These are phyloP conservation scores for Zonitis immaculata DNA, from an alignment of 2,888 invertebrate species.

Conservation along the genomic window DNA sequence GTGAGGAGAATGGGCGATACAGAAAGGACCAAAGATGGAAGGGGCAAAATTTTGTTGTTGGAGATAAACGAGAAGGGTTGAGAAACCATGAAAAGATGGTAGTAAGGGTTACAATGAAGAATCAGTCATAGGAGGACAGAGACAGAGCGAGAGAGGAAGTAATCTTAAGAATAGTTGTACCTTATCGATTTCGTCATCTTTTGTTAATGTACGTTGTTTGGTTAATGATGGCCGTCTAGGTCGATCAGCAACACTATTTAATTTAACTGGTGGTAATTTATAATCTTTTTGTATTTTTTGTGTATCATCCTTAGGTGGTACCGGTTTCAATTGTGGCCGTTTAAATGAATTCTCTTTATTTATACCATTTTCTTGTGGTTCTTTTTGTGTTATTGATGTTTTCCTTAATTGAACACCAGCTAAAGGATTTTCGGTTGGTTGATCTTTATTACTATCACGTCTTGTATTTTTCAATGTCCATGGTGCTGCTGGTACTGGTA, in stretches of 20 bases:
- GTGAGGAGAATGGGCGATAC: too few species aligned
- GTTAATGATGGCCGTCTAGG: constrained; percentile 28
- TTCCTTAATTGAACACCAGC: constrained; percentile 38
- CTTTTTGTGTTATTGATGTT: constrained; percentile 36
- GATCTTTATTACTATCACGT: constrained; percentile 28
- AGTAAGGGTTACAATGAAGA: too few species aligned
- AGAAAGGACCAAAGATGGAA: too few species aligned
- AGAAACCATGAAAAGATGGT: too few species aligned
- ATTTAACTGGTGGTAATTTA: constrained; percentile 39
- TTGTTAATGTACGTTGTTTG: constrained; percentile 20
- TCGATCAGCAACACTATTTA: constrained; percentile 44
- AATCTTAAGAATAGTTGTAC: too few species aligned
- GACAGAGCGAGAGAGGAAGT: too few species aligned
- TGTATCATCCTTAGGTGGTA: constrained; percentile 40
- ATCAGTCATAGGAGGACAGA: too few species aligned
- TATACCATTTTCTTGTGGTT: constrained; percentile 42
- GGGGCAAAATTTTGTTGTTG: too few species aligned
- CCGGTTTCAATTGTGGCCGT: constrained; percentile 43
- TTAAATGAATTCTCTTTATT: constrained; percentile 42
- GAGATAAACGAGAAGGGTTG: too few species aligned
- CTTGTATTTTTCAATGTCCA: constrained; percentile 57
- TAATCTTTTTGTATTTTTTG: constrained; percentile 42
- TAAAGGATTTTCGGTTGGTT: constrained; percentile 25
- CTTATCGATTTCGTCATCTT: constrained; percentile 35
- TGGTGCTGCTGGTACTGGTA: constrained; percentile 55